These are phyloP conservation scores for Osedax frankpressi DNA, from an alignment of 2,888 invertebrate genomes.

Conservation along the genomic window DNA sequence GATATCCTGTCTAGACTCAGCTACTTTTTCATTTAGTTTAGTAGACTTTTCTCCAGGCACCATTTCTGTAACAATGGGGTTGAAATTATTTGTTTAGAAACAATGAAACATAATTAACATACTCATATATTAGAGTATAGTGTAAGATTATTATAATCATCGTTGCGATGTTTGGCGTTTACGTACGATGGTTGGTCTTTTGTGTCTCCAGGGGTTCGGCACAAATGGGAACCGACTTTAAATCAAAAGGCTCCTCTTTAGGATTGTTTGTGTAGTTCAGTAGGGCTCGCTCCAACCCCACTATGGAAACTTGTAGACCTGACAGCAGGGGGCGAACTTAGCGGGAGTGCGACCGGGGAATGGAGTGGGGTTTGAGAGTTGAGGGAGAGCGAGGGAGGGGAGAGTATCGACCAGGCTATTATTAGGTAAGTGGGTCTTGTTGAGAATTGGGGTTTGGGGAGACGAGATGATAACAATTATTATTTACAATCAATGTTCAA, in stretches of 20 bases:
- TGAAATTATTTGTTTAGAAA: too few relatives aligned
- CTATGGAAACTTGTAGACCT: slow-evolving; percentile 59
- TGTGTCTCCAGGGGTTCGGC: slow-evolving; percentile 43
- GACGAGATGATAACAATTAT: too few relatives aligned
- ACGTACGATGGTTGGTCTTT: slow-evolving; percentile 22
- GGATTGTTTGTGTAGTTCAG: slow-evolving; percentile 64
- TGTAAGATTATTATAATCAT: neutral
- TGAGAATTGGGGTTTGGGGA: too few relatives aligned
- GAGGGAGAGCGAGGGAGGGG: too few relatives aligned
- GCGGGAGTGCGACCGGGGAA: too few relatives aligned
- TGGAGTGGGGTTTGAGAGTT: too few relatives aligned
- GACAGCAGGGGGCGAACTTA: too few relatives aligned
- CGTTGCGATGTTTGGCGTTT: neutral
- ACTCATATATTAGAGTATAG: too few relatives aligned
- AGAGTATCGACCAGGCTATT: too few relatives aligned
- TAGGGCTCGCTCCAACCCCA: slow-evolving; percentile 74
- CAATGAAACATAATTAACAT: too few relatives aligned
- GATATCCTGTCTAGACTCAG: slow-evolving; percentile 65
- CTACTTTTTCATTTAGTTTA: slow-evolving; percentile 49
- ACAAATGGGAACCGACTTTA: slow-evolving; percentile 68
- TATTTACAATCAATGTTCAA: too few relatives aligned
- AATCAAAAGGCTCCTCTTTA: slow-evolving; percentile 66
- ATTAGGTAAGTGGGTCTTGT: too few relatives aligned
- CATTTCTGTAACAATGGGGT: neutral
- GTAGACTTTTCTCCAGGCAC: slow-evolving; percentile 30